These are phyloP conservation scores for Girardinichthys multiradiatus DNA, from an alignment of 2,113 vertebrate genomes.

Conservation along the genomic window DNA sequence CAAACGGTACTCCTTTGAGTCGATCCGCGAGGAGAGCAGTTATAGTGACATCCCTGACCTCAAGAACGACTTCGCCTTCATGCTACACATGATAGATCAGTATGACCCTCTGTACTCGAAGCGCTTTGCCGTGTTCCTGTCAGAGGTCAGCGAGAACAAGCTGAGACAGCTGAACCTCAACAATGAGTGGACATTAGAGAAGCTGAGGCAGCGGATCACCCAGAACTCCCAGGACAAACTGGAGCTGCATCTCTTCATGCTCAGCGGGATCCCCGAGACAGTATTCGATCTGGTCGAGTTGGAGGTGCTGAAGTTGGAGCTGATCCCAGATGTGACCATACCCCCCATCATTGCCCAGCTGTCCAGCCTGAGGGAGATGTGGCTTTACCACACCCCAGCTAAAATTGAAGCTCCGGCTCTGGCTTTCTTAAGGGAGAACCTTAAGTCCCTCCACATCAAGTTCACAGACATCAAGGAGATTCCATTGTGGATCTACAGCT, in stretches of 20 bases:
- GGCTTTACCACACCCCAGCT: constrained; percentile 97
- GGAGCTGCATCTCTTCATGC: constrained; percentile 97
- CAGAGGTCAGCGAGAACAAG: constrained; percentile 98
- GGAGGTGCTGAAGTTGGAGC: constrained; percentile 95
- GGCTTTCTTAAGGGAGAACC: constrained; percentile 92
- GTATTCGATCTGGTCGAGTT: constrained; percentile 95
- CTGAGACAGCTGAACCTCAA: constrained; percentile 96
- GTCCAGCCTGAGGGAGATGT: constrained; percentile 90
- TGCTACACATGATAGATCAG: constrained; percentile 97
- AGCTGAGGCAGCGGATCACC: constrained; percentile 93
- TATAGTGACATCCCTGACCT: constrained; percentile 97
- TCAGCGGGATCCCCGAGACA: constrained; percentile 95
- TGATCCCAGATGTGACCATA: constrained; percentile 95
- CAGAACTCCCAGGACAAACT: constrained; percentile 96
- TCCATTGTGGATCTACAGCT: constrained; percentile 96
- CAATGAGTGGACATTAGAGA: constrained; percentile 97
- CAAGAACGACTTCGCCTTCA: constrained; percentile 98
- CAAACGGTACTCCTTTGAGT: constrained; percentile 97
- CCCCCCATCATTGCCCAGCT: constrained; percentile 98
- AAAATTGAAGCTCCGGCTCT: constrained; percentile 96
- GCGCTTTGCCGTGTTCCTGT: constrained; percentile 95
- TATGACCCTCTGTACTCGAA: constrained; percentile 97
- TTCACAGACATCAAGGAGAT: constrained; percentile 99
- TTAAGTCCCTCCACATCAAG: constrained; percentile 95
- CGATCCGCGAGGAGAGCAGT: constrained; percentile 97